Evolutionary conservation across 2,888 invertebrate genomes (phyloP).

Genomic region (Salpingus planirostris): DNA sequence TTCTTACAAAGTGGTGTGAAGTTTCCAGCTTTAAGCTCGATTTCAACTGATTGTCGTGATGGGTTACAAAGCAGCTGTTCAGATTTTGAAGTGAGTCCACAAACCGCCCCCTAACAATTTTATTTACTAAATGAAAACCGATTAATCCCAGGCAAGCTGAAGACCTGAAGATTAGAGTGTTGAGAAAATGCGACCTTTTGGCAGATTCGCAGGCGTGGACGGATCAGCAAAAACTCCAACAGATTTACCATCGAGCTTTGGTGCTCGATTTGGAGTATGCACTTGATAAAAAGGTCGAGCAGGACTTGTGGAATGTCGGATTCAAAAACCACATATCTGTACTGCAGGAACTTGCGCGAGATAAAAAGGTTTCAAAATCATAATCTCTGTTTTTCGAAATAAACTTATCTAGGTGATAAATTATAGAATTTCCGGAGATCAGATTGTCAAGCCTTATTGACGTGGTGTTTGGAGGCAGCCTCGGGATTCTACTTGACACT

Average conservation of each 20-base stretch:
- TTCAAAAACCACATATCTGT: constrained; percentile 81
- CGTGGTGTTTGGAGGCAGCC: constrained; percentile 74
- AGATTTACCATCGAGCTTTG: constrained; percentile 59
- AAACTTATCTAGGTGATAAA: constrained; percentile 4
- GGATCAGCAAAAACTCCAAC: constrained; percentile 47
- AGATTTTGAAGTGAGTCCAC: constrained; percentile 58
- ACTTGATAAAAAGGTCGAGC: constrained; percentile 80
- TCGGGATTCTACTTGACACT: constrained; percentile 78
- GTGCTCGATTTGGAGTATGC: constrained; percentile 78
- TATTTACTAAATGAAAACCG: background rate
- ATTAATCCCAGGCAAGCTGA: constrained; percentile 57
- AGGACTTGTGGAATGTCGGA: constrained; percentile 81
- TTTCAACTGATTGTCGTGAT: constrained; percentile 42
- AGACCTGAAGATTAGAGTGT: constrained; percentile 60
- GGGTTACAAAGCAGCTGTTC: constrained; percentile 68
- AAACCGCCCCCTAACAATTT: constrained; percentile 4
- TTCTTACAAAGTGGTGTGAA: too few relatives aligned
- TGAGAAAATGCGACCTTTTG: constrained; percentile 47
- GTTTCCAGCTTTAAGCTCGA: too few relatives aligned
- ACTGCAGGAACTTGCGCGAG: constrained; percentile 67
- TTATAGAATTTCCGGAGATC: constrained; percentile 61
- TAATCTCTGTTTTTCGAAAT: constrained; percentile 1
- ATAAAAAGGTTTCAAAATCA: constrained; percentile 66
- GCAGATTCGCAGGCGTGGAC: constrained; percentile 39
- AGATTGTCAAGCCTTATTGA: constrained; percentile 68